Evolutionary conservation across 2,888 invertebrate species (phyloP).

Genomic region (Pandemis heparana): DNA sequence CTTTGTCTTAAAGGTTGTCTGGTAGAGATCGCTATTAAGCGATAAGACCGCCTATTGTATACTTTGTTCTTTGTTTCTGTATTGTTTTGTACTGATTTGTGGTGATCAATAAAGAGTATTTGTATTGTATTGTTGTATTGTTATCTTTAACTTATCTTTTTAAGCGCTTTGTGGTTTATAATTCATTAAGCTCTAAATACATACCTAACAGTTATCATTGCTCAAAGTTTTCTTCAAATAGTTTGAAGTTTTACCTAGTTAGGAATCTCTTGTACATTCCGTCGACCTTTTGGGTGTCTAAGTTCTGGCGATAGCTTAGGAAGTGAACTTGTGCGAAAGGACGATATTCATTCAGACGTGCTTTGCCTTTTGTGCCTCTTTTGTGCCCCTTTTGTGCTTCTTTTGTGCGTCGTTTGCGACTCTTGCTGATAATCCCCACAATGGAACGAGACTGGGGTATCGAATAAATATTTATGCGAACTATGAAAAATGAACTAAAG

Average conservation of each 20-base stretch:
- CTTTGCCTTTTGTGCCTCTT: slow-evolving; percentile 73
- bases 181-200: neutral
- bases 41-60: too few species aligned
- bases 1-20: too few species aligned
- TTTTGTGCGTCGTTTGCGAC: slow-evolving; percentile 62
- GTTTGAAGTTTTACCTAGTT: slow-evolving; percentile 27
- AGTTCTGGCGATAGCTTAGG: slow-evolving; percentile 43
- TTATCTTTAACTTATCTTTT: too few species aligned
- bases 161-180: too few species aligned
- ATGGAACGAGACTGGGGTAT: slow-evolving; percentile 55
- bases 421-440: slow-evolving; percentile 70
- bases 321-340: slow-evolving; percentile 62
- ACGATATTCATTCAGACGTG: slow-evolving; percentile 69
- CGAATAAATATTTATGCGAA: slow-evolving; percentile 50
- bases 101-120: too few species aligned
- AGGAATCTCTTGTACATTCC: neutral
- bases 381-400: slow-evolving; percentile 44
- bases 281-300: slow-evolving; percentile 15
- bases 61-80: too few species aligned
- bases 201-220: neutral
- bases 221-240: neutral
- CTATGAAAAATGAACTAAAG: slow-evolving; percentile 4
- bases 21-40: too few species aligned
- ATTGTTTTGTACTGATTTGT: too few species aligned
- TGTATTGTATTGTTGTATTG: too few species aligned